phyloP scores from a whole-genome alignment of 2,797 vertebrate genomes.

The Luscinia luscinia region DNA sequence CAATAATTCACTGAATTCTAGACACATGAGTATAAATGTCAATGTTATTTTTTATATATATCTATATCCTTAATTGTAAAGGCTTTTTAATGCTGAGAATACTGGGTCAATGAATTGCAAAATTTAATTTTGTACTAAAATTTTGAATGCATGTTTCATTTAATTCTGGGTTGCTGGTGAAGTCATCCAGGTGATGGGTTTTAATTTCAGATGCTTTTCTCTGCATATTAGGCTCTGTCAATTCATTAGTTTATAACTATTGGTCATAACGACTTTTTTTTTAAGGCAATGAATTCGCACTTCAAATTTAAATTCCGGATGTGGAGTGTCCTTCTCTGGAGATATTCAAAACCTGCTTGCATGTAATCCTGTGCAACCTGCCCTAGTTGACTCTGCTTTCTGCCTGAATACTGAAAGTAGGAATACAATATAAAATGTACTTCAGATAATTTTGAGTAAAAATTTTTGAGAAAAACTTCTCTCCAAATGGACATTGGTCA shows the following conservation, averaged over 20 bases:
- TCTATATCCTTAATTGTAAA: not conserved
- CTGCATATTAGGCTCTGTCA: not conserved
- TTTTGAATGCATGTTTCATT: not conserved
- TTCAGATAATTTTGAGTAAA: not conserved
- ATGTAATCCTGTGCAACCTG: not conserved
- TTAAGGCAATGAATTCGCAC: not conserved
- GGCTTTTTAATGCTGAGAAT: not conserved
- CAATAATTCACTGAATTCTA: not conserved
- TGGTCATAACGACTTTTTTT: not conserved
- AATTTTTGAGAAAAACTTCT: not conserved
- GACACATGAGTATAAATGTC: rapidly evolving
- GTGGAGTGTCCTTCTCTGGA: not conserved
- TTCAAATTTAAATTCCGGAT: not conserved
- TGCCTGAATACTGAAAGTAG: not conserved
- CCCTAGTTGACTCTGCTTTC: not conserved
- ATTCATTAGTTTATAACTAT: not conserved
- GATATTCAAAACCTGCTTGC: not conserved
- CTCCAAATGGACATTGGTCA: too few species aligned
- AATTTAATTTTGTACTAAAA: not conserved
- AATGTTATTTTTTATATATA: not conserved
- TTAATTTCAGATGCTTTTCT: not conserved
- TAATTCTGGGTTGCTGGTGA: not conserved
- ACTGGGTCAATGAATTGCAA: not conserved
- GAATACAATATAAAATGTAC: not conserved
- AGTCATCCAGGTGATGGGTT: not conserved